Base-by-base conservation (phyloP, 2,113 vertebrate species). In the Rhabdornis inornatus region DNA sequence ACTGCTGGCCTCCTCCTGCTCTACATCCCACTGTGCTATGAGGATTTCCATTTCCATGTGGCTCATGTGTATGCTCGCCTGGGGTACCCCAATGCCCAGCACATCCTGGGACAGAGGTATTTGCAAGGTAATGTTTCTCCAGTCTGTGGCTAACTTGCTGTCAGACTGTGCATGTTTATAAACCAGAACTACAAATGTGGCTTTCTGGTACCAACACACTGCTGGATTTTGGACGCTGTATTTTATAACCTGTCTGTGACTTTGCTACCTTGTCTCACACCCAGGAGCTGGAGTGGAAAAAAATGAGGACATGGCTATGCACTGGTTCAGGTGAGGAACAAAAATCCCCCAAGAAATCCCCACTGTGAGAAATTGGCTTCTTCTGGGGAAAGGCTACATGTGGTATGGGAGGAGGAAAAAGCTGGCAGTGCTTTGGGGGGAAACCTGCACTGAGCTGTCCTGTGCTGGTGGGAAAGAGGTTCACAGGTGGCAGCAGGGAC, bases 61-160 rank as follows among this genome's bases (percentile, higher is more conserved):
- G 95, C 92, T 60, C 96, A 96, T 2, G 13, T 96, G 63, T 97
- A 98, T 0, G 97, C 96, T 70, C 52, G 0, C 35, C 87, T 97
- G 77, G 97, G 97, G 6, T 97, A 96, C 53, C 37, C 95, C 42
- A 75, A 61, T 6, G 96, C 96, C 31, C 97, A 97, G 90, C 95
- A 97, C 82, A 93, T 96, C 55, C 71, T 97, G 91, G 97, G 96
- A 20, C 97, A 98, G 92, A 98, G 97, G 90, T 98, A 98, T 77
- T 81, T 98, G 91, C 96, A 95, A 98, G 97, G 96, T 98, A 96
- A 82, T 27, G 22, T 40, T 75, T 66, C 69, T 79, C 40, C 55
- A 82, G 1, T 23, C 39, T 1, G 0, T 31, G 40, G 13, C 22
- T 70, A 53, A 44, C 14, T 78, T 75, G 23, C 31, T 74, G 40